Percentiles rank a stretch among this genome's conserved stretches.
These are phyloP conservation scores for Heliconius ismenius DNA, from an alignment of 2,888 invertebrate species.

Conservation along the genomic window DNA sequence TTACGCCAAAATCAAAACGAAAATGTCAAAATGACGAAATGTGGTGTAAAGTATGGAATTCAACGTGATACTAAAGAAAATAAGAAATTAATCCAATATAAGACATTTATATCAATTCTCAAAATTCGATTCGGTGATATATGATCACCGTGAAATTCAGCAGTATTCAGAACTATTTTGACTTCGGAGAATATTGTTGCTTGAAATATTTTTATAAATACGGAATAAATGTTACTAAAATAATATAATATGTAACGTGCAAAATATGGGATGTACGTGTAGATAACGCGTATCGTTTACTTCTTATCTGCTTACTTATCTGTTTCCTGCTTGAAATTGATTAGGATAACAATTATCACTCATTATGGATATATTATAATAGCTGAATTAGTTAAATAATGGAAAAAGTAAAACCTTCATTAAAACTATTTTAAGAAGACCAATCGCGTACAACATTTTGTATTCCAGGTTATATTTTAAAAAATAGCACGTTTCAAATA, in stretches of 20 bases:
- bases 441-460: too few species aligned
- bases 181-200: background rate
- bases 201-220: background rate
- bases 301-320: slow-evolving; percentile 7
- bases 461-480: background rate
- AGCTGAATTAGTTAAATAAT: background rate
- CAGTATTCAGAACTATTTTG: too few species aligned
- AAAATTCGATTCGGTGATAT: too few species aligned
- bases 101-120: too few species aligned
- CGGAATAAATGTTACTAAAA: background rate
- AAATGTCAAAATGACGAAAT: background rate
- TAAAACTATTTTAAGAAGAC: too few species aligned
- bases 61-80: too few species aligned
- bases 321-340: slow-evolving; percentile 6
- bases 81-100: too few species aligned
- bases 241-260: background rate
- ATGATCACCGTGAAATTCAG: too few species aligned
- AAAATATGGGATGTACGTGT: background rate
- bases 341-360: background rate
- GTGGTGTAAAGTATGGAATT: background rate
- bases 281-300: background rate
- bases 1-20: too few species aligned
- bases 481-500: background rate
- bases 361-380: background rate
- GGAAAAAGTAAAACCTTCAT: background rate